Percentiles rank a stretch among this genome's conserved stretches.
phyloP scores from a whole-genome alignment of 2,888 invertebrate genomes.

The Scaeva pyrastri region DNA sequence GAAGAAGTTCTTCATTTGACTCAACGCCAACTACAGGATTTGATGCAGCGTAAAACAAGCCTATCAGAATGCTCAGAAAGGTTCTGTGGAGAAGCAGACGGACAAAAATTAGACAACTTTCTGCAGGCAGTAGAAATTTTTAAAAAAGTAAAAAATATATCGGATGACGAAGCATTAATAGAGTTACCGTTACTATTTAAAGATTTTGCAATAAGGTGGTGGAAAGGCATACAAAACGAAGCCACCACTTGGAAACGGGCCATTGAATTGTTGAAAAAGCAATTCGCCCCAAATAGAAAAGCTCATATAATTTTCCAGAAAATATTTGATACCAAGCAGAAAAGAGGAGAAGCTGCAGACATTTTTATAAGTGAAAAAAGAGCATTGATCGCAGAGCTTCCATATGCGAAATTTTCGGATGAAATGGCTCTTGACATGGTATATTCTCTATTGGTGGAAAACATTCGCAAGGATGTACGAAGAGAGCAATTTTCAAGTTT shows the following conservation, averaged over 20 bases:
- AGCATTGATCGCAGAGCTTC: background rate
- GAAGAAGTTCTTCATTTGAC: background rate
- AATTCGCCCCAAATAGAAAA: slow-evolving; percentile 1
- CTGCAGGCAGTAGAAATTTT: slow-evolving; percentile 1
- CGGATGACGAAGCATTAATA: background rate
- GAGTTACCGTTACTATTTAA: background rate
- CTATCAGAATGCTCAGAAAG: background rate
- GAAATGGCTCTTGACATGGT: too few relatives aligned
- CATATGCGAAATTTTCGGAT: background rate
- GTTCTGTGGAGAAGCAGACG: background rate
- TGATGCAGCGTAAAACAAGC: background rate
- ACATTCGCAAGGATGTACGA: background rate
- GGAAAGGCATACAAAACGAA: slow-evolving; percentile 2
- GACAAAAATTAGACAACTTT: slow-evolving; percentile 11
- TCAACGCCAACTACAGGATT: background rate
- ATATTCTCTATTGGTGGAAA: too few relatives aligned
- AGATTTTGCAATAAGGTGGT: slow-evolving; percentile 3
- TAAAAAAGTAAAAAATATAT: background rate
- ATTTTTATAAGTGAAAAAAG: background rate
- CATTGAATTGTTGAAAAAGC: background rate
- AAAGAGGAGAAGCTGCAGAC: background rate
- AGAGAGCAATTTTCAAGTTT: too few relatives aligned
- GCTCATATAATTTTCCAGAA: background rate
- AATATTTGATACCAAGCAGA: too few relatives aligned
- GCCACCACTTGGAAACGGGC: slow-evolving; percentile 5